phyloP scores from a whole-genome alignment of 1,140 invertebrate genomes.

The Homalodisca vitripennis region DNA sequence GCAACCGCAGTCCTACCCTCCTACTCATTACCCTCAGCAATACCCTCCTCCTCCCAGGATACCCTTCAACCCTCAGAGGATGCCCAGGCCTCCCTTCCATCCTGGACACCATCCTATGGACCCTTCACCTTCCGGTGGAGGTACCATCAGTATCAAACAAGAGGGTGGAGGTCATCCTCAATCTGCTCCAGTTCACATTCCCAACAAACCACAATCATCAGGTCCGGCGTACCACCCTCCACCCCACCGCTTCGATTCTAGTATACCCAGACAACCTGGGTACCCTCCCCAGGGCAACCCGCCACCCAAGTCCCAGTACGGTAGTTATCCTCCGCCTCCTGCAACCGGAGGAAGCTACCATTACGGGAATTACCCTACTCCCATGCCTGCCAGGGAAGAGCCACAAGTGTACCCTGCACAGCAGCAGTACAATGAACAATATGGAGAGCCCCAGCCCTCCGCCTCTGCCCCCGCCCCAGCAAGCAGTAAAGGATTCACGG shows the following conservation, averaged over 20 bases:
- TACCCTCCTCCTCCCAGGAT: conserved; percentile 55
- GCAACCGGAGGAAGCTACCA: not conserved
- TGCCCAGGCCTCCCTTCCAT: conserved; percentile 49
- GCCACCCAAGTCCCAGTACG: conserved; percentile 12
- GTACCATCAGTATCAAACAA: conserved; percentile 51
- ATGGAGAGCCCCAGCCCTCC: conserved; percentile 25
- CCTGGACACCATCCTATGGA: conserved; percentile 56
- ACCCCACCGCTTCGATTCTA: conserved; percentile 30
- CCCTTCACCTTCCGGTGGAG: conserved; percentile 55
- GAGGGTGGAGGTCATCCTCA: conserved; percentile 42
- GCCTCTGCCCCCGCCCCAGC: conserved; percentile 38
- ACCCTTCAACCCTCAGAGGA: conserved; percentile 34
- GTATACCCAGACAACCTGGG: conserved; percentile 27
- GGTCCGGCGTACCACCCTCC: conserved; percentile 36
- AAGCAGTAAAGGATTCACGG: conserved; percentile 47
- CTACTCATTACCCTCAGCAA: conserved; percentile 15
- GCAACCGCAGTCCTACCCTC: conserved; percentile 47
- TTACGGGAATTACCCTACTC: conserved; percentile 5
- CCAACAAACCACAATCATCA: conserved; percentile 39
- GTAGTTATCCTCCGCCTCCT: conserved; percentile 27
- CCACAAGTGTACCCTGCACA: not conserved
- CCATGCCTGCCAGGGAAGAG: not conserved
- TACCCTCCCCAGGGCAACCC: conserved; percentile 33
- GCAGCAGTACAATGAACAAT: conserved; percentile 43
- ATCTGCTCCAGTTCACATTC: conserved; percentile 40